Evolutionary conservation across 2,113 vertebrate genomes (phyloP), one percentile per base, ranked within the genome.

Genomic region (Lampris incognitus): DNA sequence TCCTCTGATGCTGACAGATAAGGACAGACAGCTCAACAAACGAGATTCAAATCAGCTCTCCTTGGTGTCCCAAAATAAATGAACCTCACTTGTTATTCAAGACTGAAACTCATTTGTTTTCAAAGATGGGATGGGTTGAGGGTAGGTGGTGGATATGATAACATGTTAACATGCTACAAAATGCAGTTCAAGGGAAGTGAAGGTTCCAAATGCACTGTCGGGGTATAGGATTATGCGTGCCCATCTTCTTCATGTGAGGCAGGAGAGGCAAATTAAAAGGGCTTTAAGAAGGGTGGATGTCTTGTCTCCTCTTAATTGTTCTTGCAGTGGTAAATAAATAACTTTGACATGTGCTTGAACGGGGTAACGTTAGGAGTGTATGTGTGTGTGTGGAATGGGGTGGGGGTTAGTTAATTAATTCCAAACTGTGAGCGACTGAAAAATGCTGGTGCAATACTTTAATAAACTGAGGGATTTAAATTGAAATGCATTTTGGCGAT

Each of bases 21-120:
- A 91, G 80, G 82, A 90, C 63, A 85, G 92, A 93, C 91, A 89
- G 89, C 91, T 91, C 85, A 86, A 93, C 93, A 92, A 92, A 92
- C 84, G 66, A 86, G 92, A 93, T 90, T 90, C 89, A 85, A 90
- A 91, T 91, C 87, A 90, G 86, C 75, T 61, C 76, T 83, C 84
- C 84, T 66, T 36, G 63, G 81, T 81, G 86, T 83, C 88, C 85
- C 84, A 62, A 79, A 88, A 88, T 89, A 90, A 93, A 92, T 87
- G 88, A 92, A 88, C 82, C 86, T 70, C 39, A 10, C 10, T 88
- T 88, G 83, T 87, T 89, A 91, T 90, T 86, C 85, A 79, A 42
- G 44, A 69, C 66, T 0, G 37, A 67, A 39, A 48, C 72, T 81
- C 75, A 41, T 77, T 82, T 24, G 24, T 24, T 85, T 78, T 83